Evolutionary conservation across 2,888 invertebrate genomes (phyloP).

Genomic region (Pristionchus exspectatus): DNA sequence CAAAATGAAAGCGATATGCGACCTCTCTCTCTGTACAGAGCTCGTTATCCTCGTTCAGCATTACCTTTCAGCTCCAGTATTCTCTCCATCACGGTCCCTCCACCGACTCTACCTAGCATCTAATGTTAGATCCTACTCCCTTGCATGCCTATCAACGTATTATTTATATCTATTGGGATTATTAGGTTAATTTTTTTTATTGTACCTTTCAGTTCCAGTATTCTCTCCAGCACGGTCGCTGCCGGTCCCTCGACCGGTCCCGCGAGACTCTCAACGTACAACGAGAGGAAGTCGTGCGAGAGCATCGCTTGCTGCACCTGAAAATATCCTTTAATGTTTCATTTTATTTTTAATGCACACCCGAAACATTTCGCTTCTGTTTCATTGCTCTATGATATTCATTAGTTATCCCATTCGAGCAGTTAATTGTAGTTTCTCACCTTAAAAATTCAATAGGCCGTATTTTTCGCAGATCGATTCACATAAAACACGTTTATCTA

Average conservation of each 20-base stretch:
- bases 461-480: background rate
- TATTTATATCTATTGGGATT: too few species aligned
- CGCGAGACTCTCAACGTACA: slow-evolving; percentile 35
- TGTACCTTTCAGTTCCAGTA: slow-evolving; percentile 20
- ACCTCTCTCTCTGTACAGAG: too few species aligned
- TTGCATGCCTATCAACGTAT: too few species aligned
- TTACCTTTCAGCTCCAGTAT: slow-evolving; percentile 31
- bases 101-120: too few species aligned
- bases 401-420: background rate
- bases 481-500: too few species aligned
- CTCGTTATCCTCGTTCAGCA: too few species aligned
- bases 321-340: background rate
- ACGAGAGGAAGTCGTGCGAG: slow-evolving; percentile 14
- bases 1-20: too few species aligned
- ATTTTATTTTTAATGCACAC: background rate
- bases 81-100: background rate
- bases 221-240: background rate
- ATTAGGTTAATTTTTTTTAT: background rate
- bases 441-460: background rate
- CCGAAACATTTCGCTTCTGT: background rate
- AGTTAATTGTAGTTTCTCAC: background rate
- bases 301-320: slow-evolving; percentile 40
- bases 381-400: background rate
- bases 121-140: too few species aligned
- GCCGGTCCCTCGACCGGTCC: slow-evolving; percentile 49